Conservation (phyloP, 2,888 invertebrate species). For the Acrobasis repandana region DNA sequence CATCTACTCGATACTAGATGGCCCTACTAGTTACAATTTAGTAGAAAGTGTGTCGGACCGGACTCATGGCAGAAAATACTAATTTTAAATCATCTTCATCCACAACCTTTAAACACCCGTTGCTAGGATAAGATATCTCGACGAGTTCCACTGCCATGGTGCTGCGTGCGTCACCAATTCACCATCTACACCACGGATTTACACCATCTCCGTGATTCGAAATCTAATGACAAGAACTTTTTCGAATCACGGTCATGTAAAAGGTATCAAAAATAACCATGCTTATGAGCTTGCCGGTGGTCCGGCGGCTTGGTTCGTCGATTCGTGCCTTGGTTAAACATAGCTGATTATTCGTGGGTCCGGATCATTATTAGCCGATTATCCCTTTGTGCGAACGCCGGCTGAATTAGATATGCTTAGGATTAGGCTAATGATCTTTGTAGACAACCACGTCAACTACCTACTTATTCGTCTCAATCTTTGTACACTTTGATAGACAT, state of each 20-base stretch:
- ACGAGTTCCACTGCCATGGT: no score
- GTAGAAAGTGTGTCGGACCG: not conserved
- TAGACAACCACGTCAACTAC: no score
- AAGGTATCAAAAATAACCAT: slow-evolving; percentile 33
- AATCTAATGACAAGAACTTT: not conserved
- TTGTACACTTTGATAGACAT: not conserved
- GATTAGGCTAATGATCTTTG: slow-evolving; percentile 16
- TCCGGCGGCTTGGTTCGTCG: slow-evolving; percentile 32
- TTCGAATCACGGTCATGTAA: slow-evolving; percentile 18
- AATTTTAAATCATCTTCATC: no score
- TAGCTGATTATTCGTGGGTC: slow-evolving; percentile 33
- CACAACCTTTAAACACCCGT: no score
- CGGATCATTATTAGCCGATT: slow-evolving; percentile 25
- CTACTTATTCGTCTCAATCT: slow-evolving; percentile 8
- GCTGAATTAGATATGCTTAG: slow-evolving; percentile 9
- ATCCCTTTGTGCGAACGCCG: slow-evolving; percentile 16
- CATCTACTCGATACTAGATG: slow-evolving; percentile 49
- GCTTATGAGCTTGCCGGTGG: slow-evolving; percentile 40
- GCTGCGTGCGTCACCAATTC: no score
- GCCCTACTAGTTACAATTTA: slow-evolving; percentile 25
- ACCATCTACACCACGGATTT: no score
- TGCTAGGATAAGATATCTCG: no score
- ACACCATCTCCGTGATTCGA: not conserved
- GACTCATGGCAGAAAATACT: not conserved
- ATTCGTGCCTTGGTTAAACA: slow-evolving; percentile 44